Percentiles rank a stretch among this genome's conserved stretches.
Conservation (phyloP, 2,797 vertebrate species). For the Clamator glandarius region DNA sequence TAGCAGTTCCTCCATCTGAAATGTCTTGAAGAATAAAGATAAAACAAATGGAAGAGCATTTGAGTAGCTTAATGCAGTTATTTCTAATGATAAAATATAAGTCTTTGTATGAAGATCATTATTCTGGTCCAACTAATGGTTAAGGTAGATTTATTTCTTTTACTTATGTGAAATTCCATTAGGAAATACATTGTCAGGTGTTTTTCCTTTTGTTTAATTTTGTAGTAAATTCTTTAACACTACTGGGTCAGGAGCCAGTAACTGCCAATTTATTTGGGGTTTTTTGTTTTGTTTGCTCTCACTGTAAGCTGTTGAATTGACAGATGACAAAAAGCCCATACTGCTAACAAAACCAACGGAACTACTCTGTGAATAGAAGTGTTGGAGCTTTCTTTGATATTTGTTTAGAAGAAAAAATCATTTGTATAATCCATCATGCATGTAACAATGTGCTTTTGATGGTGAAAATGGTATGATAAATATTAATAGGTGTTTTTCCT, state of each 20-base stretch:
- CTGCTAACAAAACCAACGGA: constrained; percentile 51
- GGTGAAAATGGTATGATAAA: constrained; percentile 76
- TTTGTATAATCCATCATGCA: constrained; percentile 73
- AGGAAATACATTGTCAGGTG: neutral
- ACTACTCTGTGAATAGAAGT: constrained; percentile 40
- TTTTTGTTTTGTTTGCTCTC: constrained; percentile 16
- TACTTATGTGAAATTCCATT: constrained; percentile 24
- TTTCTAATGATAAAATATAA: constrained; percentile 58
- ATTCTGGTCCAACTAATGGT: constrained; percentile 53
- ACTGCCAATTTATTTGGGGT: neutral
- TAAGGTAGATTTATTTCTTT: constrained; percentile 61
- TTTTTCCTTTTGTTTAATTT: constrained; percentile 68
- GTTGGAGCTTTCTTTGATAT: constrained; percentile 52
- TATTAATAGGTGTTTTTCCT: constrained; percentile 73
- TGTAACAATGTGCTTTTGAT: constrained; percentile 74
- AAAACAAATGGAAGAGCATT: constrained; percentile 26
- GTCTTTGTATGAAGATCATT: constrained; percentile 47
- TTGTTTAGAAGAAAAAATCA: constrained; percentile 70
- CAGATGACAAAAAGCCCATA: constrained; percentile 34
- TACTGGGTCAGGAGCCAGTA: constrained; percentile 43
- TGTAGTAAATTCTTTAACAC: constrained; percentile 15
- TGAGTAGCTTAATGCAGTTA: constrained; percentile 38
- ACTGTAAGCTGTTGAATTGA: constrained; percentile 53
- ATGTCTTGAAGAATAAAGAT: neutral
- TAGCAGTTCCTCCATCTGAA: neutral